Base-by-base conservation (phyloP, 2,888 invertebrate species). In the Amiota mariae region DNA sequence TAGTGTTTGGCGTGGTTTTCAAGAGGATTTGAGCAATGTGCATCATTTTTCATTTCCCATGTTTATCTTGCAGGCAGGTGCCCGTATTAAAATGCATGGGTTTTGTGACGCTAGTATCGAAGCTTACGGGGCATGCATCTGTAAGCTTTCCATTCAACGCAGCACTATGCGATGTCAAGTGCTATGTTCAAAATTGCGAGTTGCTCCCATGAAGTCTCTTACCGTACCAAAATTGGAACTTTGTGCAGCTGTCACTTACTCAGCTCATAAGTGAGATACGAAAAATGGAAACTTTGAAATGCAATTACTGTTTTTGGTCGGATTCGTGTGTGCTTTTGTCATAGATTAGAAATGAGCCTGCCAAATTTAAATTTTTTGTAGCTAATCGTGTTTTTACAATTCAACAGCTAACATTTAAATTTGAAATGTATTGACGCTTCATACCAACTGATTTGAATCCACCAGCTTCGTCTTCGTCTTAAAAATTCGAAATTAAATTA, bases 291-390 rank as follows among this genome's bases (percentile, higher is more conserved):
- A 9, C 12, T n/a, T 56, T 70, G 2, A 46, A 70, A 18, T 51
- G 54, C 24, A 46, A 15, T 20, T 56, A 2, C 8, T 8, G 15
- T 46, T 71, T 15, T 13, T 71, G 71, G 59, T 71, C 59, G 20
- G 63, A 61, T 61, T 71, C 59, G n/a, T 20, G 49, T 3, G 48
- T 72, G 8, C 51, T 54, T 12, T 15, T 73, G 15, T 61, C 73
- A 1, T 63, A 70, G 70, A 36, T 70, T 3, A 18, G 56, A 18
- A 56, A 63, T 3, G 64, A 70, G 24, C 51, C 64, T 1, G 59
- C 70, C 8, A 70, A 46, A 6, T 70, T 63, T 18, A 63, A 73
- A 13, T 18, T 73, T 13, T 70, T 73, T 24, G 73, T 73, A 12
- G 8, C 70, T 10, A 73, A 73, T 56, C 18, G 73, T 2, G 24